phyloP scores from a whole-genome alignment of 2,888 invertebrate species.

The Agonum fuliginosum region DNA sequence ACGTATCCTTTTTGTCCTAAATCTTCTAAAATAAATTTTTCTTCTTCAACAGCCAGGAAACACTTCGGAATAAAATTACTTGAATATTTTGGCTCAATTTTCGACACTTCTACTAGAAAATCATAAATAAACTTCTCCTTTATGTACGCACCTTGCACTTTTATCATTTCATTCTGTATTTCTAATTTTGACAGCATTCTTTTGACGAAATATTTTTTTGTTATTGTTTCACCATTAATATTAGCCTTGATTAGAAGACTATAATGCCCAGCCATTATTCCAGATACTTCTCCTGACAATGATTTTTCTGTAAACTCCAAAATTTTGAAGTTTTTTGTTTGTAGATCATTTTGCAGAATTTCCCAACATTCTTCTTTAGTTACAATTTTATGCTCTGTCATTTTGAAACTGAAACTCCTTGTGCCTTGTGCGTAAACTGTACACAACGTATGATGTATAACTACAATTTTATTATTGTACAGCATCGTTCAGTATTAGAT shows the following conservation, averaged over 20 bases:
- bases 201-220: constrained; percentile 14
- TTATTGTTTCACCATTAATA: neutral
- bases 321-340: constrained; percentile 44
- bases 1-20: constrained; percentile 65
- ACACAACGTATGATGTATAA: constrained; percentile 2
- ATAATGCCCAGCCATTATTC: constrained; percentile 61
- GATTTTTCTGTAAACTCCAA: constrained; percentile 39
- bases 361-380: neutral
- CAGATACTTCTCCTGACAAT: neutral
- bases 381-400: constrained; percentile 6
- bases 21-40: constrained; percentile 71
- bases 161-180: constrained; percentile 30
- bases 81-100: constrained; percentile 38
- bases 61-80: constrained; percentile 67
- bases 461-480: neutral
- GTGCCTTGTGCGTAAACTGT: neutral
- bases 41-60: constrained; percentile 67
- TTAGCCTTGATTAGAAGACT: constrained; percentile 44
- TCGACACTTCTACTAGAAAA: constrained; percentile 52
- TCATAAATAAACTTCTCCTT: constrained; percentile 60
- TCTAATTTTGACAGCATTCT: neutral
- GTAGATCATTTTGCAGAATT: constrained; percentile 43
- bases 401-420: neutral
- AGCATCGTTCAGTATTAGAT: neutral
- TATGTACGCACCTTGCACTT: constrained; percentile 44